Conservation (phyloP, 2,113 vertebrate genomes). For the Beaufortia kweichowensis region DNA sequence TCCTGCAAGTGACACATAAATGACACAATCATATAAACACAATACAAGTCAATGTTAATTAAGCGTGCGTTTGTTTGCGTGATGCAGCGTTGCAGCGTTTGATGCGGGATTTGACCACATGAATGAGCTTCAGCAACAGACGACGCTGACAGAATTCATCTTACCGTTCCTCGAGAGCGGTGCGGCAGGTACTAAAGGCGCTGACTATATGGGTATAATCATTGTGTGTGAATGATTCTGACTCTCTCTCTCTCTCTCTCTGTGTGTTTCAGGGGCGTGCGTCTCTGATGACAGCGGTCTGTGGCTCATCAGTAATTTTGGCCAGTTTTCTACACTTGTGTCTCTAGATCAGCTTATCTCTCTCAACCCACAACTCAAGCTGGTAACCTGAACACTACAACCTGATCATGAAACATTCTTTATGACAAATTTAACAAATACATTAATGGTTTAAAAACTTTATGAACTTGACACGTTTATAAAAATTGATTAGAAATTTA, state of each 20-base stretch:
- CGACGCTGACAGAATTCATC: neutral
- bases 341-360: neutral
- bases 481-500: too few species aligned
- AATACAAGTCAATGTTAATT: too few species aligned
- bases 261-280: conserved; percentile 32
- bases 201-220: too few species aligned
- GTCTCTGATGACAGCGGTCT: conserved; percentile 12
- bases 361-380: conserved; percentile 33
- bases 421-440: too few species aligned
- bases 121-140: neutral
- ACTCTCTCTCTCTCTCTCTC: neutral
- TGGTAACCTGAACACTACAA: conserved; percentile 17
- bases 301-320: conserved; percentile 30
- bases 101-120: conserved; percentile 3
- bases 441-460: too few species aligned
- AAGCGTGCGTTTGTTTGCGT: neutral
- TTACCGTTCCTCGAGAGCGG: neutral
- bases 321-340: conserved; percentile 12
- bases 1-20: too few species aligned
- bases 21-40: too few species aligned
- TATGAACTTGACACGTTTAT: too few species aligned
- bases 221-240: too few species aligned
- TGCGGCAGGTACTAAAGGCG: neutral
- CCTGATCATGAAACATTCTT: too few species aligned
- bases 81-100: conserved; percentile 1